Percentiles rank a stretch among this genome's conserved stretches.
These are phyloP conservation scores for Antidorcas marsupialis DNA, from an alignment of 2,113 vertebrate species.

Conservation along the genomic window DNA sequence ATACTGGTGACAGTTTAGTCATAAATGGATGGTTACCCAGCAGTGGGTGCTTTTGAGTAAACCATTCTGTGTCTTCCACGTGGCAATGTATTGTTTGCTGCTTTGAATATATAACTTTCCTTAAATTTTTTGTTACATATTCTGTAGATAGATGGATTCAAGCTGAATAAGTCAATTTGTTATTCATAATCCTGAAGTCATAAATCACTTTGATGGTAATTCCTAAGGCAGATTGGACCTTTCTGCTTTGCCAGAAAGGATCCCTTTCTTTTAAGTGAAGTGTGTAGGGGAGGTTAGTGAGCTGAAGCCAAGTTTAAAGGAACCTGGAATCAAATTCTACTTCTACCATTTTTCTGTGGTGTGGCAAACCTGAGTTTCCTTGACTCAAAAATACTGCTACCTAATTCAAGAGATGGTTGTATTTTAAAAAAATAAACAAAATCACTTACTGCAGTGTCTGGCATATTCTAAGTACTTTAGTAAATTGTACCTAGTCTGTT, in stretches of 20 bases:
- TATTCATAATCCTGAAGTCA: not conserved
- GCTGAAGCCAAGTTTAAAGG: not conserved
- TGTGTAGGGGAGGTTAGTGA: accelerated
- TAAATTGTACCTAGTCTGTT: not conserved
- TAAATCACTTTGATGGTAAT: not conserved
- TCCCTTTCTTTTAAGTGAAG: accelerated
- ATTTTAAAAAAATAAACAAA: not conserved
- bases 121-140: not conserved
- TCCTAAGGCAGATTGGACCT: not conserved
- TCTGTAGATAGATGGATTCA: too few relatives aligned
- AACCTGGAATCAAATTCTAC: not conserved
- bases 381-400: accelerated
- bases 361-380: not conserved
- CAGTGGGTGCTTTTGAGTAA: not conserved
- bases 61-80: accelerated
- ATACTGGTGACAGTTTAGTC: accelerated
- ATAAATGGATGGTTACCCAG: not conserved
- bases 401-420: not conserved
- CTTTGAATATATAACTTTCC: not conserved
- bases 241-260: not conserved
- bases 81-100: not conserved
- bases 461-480: not conserved
- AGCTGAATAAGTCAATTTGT: not conserved
- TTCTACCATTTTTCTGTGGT: not conserved
- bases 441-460: not conserved